A percentile compares a stretch with the other conserved stretches of the same genome.
phyloP scores from a whole-genome alignment of 1,140 invertebrate species.

The Physella acuta region DNA sequence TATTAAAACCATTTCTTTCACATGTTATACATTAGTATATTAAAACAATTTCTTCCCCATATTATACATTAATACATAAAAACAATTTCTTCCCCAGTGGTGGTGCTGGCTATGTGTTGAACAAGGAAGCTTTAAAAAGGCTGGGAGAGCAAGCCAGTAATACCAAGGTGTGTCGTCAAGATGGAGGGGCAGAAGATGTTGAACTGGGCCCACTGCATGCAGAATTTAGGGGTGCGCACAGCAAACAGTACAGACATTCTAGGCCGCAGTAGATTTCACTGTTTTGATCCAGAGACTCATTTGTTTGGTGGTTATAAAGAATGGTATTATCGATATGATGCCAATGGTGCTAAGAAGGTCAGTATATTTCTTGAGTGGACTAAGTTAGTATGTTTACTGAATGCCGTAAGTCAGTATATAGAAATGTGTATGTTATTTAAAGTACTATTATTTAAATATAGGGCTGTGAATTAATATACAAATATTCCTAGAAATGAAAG shows the following conservation, averaged over 20 bases:
- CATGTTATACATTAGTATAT: not conserved
- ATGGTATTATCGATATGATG: constrained; percentile 45
- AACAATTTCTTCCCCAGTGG: constrained; percentile 44
- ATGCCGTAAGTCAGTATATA: no score
- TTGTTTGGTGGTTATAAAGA: constrained; percentile 55
- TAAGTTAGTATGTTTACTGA: no score
- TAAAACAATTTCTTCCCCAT: no score
- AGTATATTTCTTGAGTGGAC: no score
- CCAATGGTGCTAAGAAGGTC: constrained; percentile 43
- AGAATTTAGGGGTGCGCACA: constrained; percentile 80
- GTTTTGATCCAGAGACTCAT: constrained; percentile 67
- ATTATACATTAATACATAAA: no score
- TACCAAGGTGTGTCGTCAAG: constrained; percentile 62
- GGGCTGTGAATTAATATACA: no score
- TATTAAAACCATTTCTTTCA: not conserved
- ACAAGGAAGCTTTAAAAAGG: constrained; percentile 54
- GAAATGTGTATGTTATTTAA: no score
- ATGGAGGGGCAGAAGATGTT: constrained; percentile 83
- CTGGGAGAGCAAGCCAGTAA: constrained; percentile 62
- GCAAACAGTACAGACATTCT: constrained; percentile 82
- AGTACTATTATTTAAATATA: no score
- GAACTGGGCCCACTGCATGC: constrained; percentile 90
- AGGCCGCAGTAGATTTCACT: constrained; percentile 86
- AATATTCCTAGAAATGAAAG: no score
- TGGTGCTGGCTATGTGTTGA: constrained; percentile 78